phyloP scores from a whole-genome alignment of 2,113 vertebrate genomes.

The Alosa alosa region DNA sequence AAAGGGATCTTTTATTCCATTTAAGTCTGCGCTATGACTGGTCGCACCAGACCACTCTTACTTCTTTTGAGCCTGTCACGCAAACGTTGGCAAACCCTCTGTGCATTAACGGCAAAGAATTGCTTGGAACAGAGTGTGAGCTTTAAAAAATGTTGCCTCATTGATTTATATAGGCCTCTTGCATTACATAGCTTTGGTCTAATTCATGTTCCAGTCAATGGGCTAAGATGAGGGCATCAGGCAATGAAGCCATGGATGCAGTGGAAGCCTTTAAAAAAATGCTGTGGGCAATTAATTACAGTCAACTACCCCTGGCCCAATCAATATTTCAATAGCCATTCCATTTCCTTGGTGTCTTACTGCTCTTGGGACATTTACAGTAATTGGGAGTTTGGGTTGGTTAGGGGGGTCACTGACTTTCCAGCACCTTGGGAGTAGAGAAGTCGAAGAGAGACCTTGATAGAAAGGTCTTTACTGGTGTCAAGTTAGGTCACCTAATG shows the following conservation, averaged over 20 bases:
- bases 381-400: not conserved
- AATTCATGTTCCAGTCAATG: not conserved
- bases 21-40: not conserved
- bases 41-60: not conserved
- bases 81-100: not conserved
- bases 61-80: not conserved
- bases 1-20: not conserved
- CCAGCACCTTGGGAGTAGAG: not conserved
- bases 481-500: conserved; percentile 4
- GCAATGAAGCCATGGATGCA: not conserved
- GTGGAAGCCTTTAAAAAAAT: not conserved
- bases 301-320: conserved; percentile 13
- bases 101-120: not conserved
- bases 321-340: conserved; percentile 18
- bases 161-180: not conserved
- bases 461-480: not conserved
- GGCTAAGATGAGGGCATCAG: not conserved
- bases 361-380: not conserved
- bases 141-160: not conserved
- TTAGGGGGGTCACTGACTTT: not conserved
- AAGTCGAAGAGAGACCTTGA: not conserved
- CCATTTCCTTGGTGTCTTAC: not conserved
- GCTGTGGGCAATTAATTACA: conserved; percentile 21
- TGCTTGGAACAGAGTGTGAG: not conserved
- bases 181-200: not conserved